Evolutionary conservation across 1,140 invertebrate species (phyloP).

Genomic region (Leptinotarsa lineolata): DNA sequence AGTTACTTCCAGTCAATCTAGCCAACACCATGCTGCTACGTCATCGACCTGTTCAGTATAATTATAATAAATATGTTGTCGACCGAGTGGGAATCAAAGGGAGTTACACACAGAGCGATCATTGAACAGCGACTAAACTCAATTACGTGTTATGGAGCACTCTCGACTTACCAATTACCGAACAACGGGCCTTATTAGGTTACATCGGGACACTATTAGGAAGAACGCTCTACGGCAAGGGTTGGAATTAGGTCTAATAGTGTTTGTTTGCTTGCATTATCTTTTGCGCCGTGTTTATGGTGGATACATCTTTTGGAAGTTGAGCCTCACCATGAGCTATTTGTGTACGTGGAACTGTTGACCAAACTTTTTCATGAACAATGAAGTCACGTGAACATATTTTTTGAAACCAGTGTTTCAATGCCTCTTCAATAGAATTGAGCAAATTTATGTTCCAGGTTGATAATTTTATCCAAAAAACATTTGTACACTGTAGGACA

Average conservation of each 20-base stretch:
- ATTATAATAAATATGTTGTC: conserved; percentile 27
- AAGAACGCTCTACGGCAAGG: conserved; percentile 19
- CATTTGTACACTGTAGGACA: too few species aligned
- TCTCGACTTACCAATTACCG: conserved; percentile 30
- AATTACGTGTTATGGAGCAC: conserved; percentile 25
- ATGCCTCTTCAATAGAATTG: too few species aligned
- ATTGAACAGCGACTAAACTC: conserved; percentile 22
- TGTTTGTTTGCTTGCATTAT: conserved; percentile 9
- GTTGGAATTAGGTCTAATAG: conserved; percentile 23
- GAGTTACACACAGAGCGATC: conserved; percentile 24
- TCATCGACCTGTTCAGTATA: conserved; percentile 2
- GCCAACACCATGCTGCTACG: not conserved
- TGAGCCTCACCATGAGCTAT: too few species aligned
- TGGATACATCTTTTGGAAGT: too few species aligned
- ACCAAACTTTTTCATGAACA: too few species aligned
- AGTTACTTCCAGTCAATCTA: not conserved
- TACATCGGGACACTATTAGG: conserved; percentile 9
- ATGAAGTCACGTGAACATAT: too few species aligned
- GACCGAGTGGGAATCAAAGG: conserved; percentile 21
- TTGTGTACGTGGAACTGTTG: too few species aligned
- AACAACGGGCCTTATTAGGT: conserved; percentile 28
- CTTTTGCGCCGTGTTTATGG: not conserved
- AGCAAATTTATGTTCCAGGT: too few species aligned
- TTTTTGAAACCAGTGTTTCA: too few species aligned
- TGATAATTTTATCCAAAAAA: too few species aligned